These are phyloP conservation scores for Papilio polytes DNA, from an alignment of 1,140 invertebrate species.

Conservation along the genomic window DNA sequence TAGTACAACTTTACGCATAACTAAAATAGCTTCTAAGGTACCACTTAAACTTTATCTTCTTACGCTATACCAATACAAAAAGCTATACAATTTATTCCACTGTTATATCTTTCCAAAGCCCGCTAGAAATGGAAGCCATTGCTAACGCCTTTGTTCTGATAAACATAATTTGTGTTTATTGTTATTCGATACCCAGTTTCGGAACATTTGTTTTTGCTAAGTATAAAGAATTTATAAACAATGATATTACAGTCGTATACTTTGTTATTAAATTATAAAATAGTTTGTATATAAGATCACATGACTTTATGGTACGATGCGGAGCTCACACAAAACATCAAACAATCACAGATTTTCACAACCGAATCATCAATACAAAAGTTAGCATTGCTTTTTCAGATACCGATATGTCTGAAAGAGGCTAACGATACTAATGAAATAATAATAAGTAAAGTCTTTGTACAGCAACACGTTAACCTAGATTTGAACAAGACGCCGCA, in stretches of 20 bases:
- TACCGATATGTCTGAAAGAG: too few species aligned
- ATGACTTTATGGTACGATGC: background rate
- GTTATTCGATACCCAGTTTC: background rate
- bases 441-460: background rate
- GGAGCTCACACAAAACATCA: background rate
- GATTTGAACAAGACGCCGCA: background rate
- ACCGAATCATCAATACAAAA: too few species aligned
- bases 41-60: conserved; percentile 21
- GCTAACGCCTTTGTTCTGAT: conserved; percentile 22
- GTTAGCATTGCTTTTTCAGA: too few species aligned
- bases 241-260: background rate
- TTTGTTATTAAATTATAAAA: background rate
- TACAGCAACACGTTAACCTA: conserved; percentile 12
- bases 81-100: conserved; percentile 1
- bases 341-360: background rate
- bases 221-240: background rate
- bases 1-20: background rate
- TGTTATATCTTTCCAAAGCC: background rate
- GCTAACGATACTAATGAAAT: background rate
- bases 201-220: conserved; percentile 7
- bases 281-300: background rate
- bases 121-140: conserved; percentile 13
- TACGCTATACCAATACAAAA: background rate
- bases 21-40: background rate
- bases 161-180: conserved; percentile 29